phyloP scores from a whole-genome alignment of 2,113 vertebrate species.

The Xenus cinereus region DNA sequence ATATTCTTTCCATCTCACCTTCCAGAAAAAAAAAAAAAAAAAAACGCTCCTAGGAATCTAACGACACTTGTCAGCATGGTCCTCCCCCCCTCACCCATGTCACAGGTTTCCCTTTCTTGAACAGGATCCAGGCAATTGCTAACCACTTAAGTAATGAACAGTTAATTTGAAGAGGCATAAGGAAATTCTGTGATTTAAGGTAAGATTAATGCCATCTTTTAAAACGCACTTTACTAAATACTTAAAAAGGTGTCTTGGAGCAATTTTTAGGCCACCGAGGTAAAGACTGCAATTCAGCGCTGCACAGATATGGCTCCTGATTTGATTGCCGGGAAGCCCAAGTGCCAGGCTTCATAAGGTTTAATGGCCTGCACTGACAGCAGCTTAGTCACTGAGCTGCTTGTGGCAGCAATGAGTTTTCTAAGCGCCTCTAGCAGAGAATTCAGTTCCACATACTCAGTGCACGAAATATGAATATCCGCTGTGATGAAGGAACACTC shows the following conservation, averaged over 20 bases:
- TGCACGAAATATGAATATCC: neutral
- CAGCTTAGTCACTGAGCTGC: neutral
- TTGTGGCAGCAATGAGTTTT: neutral
- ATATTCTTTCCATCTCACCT: neutral
- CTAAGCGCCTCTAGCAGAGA: neutral
- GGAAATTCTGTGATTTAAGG: neutral
- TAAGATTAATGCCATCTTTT: neutral
- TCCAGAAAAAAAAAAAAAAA: neutral
- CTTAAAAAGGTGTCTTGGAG: neutral
- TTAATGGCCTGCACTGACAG: slow-evolving; percentile 16
- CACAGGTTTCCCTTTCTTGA: neutral
- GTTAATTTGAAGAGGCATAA: neutral
- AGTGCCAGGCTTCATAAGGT: neutral
- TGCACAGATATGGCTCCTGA: neutral
- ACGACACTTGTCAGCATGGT: neutral
- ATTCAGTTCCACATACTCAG: neutral
- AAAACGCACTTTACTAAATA: neutral
- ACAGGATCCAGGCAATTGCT: neutral
- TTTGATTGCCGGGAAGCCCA: slow-evolving; percentile 1
- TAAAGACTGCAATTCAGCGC: neutral
- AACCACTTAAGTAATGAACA: neutral
- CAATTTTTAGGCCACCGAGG: neutral
- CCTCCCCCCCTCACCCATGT: neutral
- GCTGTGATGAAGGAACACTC: neutral
- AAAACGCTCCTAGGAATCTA: neutral